These are phyloP conservation scores for Drosophila ficusphila DNA, from an alignment of 1,140 invertebrate species.

Conservation along the genomic window DNA sequence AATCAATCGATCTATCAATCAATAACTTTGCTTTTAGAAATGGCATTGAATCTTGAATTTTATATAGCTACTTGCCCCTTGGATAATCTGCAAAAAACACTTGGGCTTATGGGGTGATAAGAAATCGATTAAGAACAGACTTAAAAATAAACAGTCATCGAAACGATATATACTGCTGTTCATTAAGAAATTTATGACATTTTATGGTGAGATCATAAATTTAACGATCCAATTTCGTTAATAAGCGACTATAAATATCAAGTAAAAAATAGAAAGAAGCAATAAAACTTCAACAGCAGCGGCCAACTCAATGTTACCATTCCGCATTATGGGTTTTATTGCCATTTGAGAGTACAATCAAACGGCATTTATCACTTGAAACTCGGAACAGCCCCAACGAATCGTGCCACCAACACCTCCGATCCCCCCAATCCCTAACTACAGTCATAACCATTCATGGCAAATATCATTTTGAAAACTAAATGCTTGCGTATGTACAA, in stretches of 20 bases:
- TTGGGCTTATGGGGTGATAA: constrained; percentile 45
- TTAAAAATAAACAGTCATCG: constrained; percentile 47
- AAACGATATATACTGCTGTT: constrained; percentile 38
- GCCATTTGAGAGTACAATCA: constrained; percentile 38
- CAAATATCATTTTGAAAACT: constrained; percentile 51
- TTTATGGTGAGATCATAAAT: constrained; percentile 58
- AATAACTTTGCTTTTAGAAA: background rate
- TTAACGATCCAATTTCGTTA: constrained; percentile 75
- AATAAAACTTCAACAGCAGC: constrained; percentile 11
- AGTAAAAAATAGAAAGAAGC: constrained; percentile 8
- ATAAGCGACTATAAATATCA: constrained; percentile 71
- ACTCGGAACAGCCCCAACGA: constrained; percentile 24
- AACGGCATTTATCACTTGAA: constrained; percentile 69
- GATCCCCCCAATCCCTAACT: constrained; percentile 4
- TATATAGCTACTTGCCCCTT: background rate
- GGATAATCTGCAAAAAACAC: constrained; percentile 11
- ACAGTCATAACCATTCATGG: constrained; percentile 41
- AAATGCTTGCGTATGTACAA: constrained; percentile 69
- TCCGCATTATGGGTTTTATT: constrained; percentile 31
- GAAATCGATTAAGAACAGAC: constrained; percentile 60
- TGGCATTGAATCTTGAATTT: background rate
- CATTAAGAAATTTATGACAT: constrained; percentile 66
- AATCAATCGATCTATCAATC: background rate
- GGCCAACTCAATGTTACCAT: constrained; percentile 17
- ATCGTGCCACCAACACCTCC: constrained; percentile 49